These are phyloP conservation scores for Coreoperca whiteheadi DNA, from an alignment of 2,113 vertebrate species.

Conservation along the genomic window DNA sequence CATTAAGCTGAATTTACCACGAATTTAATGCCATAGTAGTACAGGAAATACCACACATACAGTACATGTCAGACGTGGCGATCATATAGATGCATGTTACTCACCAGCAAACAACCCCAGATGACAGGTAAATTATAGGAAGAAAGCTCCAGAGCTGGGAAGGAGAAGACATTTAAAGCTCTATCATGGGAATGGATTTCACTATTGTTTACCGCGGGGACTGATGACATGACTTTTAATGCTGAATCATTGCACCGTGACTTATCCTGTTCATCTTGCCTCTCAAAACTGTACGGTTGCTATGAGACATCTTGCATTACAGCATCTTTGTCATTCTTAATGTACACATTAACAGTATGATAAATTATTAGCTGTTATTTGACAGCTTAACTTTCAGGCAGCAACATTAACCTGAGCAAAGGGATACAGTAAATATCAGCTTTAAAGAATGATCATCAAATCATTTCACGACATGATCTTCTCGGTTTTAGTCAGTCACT, in stretches of 20 bases:
- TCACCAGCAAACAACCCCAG: conserved; percentile 16
- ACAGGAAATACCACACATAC: background rate
- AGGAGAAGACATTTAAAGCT: conserved; percentile 83
- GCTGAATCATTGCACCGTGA: conserved; percentile 77
- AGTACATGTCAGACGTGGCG: conserved; percentile 16
- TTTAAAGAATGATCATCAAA: background rate
- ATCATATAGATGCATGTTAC: conserved; percentile 12
- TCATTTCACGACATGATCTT: background rate
- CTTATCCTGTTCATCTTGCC: conserved; percentile 62
- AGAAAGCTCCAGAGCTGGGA: conserved; percentile 27
- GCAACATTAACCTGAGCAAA: background rate
- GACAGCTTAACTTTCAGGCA: background rate
- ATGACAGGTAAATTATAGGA: conserved; percentile 52
- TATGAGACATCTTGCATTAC: conserved; percentile 16
- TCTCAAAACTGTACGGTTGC: conserved; percentile 27
- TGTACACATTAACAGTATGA: background rate
- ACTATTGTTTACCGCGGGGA: conserved; percentile 83
- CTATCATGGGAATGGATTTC: conserved; percentile 88
- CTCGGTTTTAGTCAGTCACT: background rate
- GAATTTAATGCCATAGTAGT: background rate
- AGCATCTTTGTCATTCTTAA: conserved; percentile 39
- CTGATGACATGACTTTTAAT: conserved; percentile 85
- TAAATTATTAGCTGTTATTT: conserved; percentile 25
- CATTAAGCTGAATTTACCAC: background rate
- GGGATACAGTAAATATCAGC: background rate